phyloP scores from a whole-genome alignment of 2,797 vertebrate species.

The Crenichthys baileyi region DNA sequence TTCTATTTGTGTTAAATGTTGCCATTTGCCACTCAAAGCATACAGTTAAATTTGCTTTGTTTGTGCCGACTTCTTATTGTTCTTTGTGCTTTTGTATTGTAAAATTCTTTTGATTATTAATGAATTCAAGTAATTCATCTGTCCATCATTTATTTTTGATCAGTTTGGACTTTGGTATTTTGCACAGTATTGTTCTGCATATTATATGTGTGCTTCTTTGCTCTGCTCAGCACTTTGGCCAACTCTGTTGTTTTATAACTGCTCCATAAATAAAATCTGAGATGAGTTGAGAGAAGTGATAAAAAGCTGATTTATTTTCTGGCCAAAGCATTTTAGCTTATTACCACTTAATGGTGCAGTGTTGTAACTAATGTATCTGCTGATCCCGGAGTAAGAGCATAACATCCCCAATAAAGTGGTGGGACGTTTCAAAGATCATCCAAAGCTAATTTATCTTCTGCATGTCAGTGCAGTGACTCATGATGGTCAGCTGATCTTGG shows the following conservation, averaged over 20 bases:
- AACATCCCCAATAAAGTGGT: background rate
- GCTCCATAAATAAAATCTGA: background rate
- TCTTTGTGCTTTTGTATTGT: no score
- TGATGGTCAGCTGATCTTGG: constrained; percentile 40
- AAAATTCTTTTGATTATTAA: background rate
- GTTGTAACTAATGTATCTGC: constrained; percentile 10
- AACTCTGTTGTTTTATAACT: background rate
- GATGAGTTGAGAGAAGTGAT: background rate
- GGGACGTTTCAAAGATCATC: constrained; percentile 15
- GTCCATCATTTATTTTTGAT: no score
- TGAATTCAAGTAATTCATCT: background rate
- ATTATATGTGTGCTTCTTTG: background rate
- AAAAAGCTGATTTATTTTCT: background rate
- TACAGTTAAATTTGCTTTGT: no score
- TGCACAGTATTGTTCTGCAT: background rate
- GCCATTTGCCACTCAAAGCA: no score
- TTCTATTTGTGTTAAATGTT: no score
- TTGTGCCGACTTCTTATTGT: no score
- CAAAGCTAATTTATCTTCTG: constrained; percentile 9
- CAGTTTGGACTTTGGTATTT: background rate
- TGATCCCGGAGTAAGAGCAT: background rate
- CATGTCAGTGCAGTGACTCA: background rate
- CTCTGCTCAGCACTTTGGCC: no score
- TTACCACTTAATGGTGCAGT: constrained; percentile 52
- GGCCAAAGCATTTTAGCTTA: background rate